phyloP scores from a whole-genome alignment of 2,797 vertebrate species.

The Coregonus sp. region DNA sequence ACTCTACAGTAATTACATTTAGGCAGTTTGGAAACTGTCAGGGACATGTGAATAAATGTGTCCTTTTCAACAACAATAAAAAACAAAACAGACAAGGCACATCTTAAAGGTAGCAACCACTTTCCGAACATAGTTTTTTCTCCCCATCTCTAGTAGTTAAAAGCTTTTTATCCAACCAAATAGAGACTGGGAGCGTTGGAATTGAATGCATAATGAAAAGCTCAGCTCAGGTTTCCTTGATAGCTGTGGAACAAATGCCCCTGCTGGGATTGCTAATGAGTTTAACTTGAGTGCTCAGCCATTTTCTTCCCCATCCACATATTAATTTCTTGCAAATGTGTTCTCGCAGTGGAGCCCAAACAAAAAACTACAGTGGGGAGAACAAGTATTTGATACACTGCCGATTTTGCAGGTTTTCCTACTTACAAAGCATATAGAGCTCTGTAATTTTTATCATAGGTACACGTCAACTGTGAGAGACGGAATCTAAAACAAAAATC shows the following conservation, averaged over 20 bases:
- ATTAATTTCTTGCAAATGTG: conserved; percentile 72
- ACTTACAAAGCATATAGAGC: too few species aligned
- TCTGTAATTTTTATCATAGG: too few species aligned
- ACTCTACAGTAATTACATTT: conserved; percentile 6
- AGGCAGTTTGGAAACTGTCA: neutral
- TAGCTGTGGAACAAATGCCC: conserved; percentile 61
- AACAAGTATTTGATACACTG: too few species aligned
- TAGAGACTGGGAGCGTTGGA: conserved; percentile 46
- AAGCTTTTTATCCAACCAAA: conserved; percentile 62
- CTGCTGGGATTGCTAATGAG: conserved; percentile 69
- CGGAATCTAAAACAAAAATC: too few species aligned
- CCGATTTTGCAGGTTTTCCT: too few species aligned
- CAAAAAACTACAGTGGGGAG: conserved; percentile 23
- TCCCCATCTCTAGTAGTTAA: conserved; percentile 39
- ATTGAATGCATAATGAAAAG: conserved; percentile 63
- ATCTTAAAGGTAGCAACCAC: conserved; percentile 25
- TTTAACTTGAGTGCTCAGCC: conserved; percentile 67
- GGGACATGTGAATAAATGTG: conserved; percentile 15
- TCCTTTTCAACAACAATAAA: conserved; percentile 25
- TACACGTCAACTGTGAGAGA: too few species aligned
- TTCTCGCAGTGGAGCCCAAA: conserved; percentile 34
- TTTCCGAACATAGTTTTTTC: conserved; percentile 34
- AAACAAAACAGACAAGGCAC: neutral
- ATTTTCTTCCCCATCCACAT: conserved; percentile 56
- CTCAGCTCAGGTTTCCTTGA: conserved; percentile 52